phyloP scores from a whole-genome alignment of 2,888 invertebrate species.

The Drosophila macrothrix region DNA sequence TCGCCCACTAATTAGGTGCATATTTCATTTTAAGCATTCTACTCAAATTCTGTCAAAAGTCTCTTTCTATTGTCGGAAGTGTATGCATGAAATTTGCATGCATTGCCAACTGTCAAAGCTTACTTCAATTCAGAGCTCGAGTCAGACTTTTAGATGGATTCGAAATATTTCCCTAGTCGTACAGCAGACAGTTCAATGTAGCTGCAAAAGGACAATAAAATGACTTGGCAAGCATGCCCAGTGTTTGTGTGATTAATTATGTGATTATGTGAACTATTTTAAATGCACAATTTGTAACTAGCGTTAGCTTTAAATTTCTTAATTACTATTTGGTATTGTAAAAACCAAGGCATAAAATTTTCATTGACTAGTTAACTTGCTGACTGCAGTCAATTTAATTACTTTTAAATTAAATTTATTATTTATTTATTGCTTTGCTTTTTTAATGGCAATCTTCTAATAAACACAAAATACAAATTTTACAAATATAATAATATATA shows the following conservation, averaged over 20 bases:
- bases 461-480: not conserved
- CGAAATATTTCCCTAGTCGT: slow-evolving; percentile 31
- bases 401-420: not conserved
- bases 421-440: not conserved
- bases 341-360: not conserved
- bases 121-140: not conserved
- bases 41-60: slow-evolving; percentile 45
- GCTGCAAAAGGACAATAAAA: slow-evolving; percentile 5
- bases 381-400: not conserved
- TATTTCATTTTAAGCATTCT: slow-evolving; percentile 45
- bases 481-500: not conserved
- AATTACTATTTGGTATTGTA: not conserved
- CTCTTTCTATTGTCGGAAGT: slow-evolving; percentile 42
- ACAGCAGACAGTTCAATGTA: slow-evolving; percentile 36
- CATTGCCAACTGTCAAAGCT: slow-evolving; percentile 35
- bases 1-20: slow-evolving; percentile 69
- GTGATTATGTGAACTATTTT: not conserved
- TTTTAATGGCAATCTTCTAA: not conserved
- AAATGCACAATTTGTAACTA: not conserved
- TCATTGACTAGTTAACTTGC: not conserved
- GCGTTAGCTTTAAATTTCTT: not conserved
- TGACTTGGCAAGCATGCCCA: not conserved
- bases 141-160: slow-evolving; percentile 14
- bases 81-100: slow-evolving; percentile 65
- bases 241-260: not conserved